These are phyloP conservation scores for Pedicia rivosa DNA, from an alignment of 2,888 invertebrate species.

Conservation along the genomic window DNA sequence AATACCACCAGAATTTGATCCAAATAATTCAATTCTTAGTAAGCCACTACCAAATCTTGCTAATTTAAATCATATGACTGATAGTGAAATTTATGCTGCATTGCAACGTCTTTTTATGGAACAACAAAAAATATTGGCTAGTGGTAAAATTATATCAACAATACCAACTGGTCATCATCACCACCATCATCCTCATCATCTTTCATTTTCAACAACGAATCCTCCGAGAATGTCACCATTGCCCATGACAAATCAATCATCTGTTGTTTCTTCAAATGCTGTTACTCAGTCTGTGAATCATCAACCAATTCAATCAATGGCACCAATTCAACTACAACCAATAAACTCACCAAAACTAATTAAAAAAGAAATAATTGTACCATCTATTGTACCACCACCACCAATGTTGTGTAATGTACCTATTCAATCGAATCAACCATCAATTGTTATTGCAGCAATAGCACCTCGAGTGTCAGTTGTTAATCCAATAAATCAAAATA, in stretches of 20 bases:
- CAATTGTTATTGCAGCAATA: constrained; percentile 9
- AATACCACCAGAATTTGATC: constrained; percentile 27
- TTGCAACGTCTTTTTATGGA: constrained; percentile 45
- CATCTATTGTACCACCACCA: constrained; percentile 8
- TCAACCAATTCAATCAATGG: no score
- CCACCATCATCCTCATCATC: constrained; percentile 2
- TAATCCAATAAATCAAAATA: constrained; percentile 6
- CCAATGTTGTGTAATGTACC: no score
- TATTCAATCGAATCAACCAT: constrained; percentile 10
- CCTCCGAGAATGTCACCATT: constrained; percentile 9
- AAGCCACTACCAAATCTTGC: constrained; percentile 26
- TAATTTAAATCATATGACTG: constrained; percentile 30
- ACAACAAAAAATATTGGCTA: constrained; percentile 53
- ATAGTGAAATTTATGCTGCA: constrained; percentile 36
- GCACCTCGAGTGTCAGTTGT: constrained; percentile 10
- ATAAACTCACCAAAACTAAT: no score
- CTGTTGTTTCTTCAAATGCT: no score
- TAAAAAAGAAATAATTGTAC: no score
- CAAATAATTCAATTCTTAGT: constrained; percentile 21
- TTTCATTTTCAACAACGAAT: constrained; percentile 9
- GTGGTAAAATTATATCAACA: constrained; percentile 50
- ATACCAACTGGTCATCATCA: constrained; percentile 22
- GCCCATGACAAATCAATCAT: constrained; percentile 10
- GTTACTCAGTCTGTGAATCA: no score
- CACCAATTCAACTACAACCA: no score